Evolutionary conservation across 1,140 invertebrate species (phyloP), one percentile per base, ranked within the genome.

Genomic region (Cotesia glomerata): DNA sequence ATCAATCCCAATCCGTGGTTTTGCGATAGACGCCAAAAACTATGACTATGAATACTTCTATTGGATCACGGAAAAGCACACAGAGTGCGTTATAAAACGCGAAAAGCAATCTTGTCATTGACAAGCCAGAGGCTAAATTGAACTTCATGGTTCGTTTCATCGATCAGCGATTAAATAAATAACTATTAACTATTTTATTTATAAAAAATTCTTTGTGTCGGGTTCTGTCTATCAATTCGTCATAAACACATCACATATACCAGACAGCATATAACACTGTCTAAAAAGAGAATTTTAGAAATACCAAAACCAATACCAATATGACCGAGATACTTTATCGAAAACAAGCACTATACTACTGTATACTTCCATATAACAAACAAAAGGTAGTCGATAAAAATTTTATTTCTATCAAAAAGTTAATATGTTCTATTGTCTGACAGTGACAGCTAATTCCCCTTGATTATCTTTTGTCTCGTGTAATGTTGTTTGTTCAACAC

Each of bases 401-500:
- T 45, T 45, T 45, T 45, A 45, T 45, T 45, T 9, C 11, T 45
- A 9, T 45, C 5, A 45, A 45, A 45, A 45, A 45, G 39, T 45
- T 45, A 45, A 45, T 45, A 54, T 54, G 52, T 14, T 54, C 52
- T 54, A 54, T 54, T 54, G 16, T 14, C 16, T 54, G 52, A 54
- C 52, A 16, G 13, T 54, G 14, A 54, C 52, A 54, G 16, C 13
- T 14, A n/a, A 54, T 54, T 74, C 68, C 45, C 64, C 79, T 81
- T 76, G 77, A 79, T 77, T 75, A 75, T 75, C 68, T 72, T 70
- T 71, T 36, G 56, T 58, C 62, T 69, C 64, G 66, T 63, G 72
- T 74, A 76, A 76, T 77, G 75, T 75, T 73, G 69, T 79, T 78
- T 77, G 76, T 77, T 75, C 75, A 75, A 71, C 74, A 75, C 69